A percentile compares a stretch with the other conserved stretches of the same genome.
phyloP scores from a whole-genome alignment of 1,140 invertebrate genomes.

The Drosophila rhopaloa region DNA sequence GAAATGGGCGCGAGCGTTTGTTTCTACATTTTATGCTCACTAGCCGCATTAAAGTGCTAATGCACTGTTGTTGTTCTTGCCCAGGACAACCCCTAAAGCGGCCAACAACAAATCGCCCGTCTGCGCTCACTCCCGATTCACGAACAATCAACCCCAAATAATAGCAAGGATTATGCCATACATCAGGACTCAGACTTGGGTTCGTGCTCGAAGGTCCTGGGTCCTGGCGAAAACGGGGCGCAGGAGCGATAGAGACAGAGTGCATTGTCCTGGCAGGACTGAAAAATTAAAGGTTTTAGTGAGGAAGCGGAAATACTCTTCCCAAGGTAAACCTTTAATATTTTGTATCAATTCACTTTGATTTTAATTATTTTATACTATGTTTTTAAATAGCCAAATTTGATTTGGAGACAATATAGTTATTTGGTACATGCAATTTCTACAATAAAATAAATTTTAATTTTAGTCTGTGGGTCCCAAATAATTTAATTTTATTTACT shows the following conservation, averaged over 20 bases:
- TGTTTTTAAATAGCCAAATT: no score
- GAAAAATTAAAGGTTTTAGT: neutral
- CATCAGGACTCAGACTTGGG: slow-evolving; percentile 38
- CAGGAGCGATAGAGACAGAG: slow-evolving; percentile 37
- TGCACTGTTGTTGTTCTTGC: slow-evolving; percentile 82
- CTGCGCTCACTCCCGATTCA: slow-evolving; percentile 54
- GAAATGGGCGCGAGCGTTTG: slow-evolving; percentile 77
- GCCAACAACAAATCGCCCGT: slow-evolving; percentile 41
- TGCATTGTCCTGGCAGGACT: slow-evolving; percentile 70
- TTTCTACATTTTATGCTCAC: slow-evolving; percentile 80
- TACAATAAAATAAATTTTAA: no score
- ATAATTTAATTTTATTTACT: no score
- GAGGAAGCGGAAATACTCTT: slow-evolving; percentile 13
- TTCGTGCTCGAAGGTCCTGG: slow-evolving; percentile 19
- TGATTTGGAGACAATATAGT: no score
- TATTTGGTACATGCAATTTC: no score
- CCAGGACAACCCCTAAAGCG: slow-evolving; percentile 61
- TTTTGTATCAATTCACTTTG: neutral
- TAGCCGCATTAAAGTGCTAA: slow-evolving; percentile 84
- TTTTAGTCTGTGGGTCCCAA: no score
- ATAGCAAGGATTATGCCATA: slow-evolving; percentile 74
- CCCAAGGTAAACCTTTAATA: neutral
- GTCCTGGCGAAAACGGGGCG: neutral
- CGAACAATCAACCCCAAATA: slow-evolving; percentile 79
- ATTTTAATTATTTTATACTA: no score